Conservation (phyloP, 2,888 invertebrate genomes). For the Amphipyra tragopoginis region DNA sequence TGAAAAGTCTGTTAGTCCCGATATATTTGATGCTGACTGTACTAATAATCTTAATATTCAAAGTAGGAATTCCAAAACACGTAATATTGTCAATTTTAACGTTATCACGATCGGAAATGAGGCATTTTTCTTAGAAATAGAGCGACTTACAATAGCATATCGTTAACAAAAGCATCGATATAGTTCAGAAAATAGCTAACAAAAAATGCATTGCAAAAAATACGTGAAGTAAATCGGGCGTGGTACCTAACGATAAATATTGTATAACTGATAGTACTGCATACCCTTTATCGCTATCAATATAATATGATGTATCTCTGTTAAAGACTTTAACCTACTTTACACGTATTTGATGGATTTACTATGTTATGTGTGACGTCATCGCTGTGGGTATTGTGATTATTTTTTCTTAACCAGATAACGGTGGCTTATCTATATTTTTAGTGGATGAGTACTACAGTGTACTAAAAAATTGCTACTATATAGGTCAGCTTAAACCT, state of each 20-base stretch:
- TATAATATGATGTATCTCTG: conserved; percentile 42
- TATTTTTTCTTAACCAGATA: conserved; percentile 33
- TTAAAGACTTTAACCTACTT: conserved; percentile 46
- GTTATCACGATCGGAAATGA: conserved; percentile 15
- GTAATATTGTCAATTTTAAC: not conserved
- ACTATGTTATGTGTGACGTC: conserved; percentile 35
- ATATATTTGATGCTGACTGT: too few relatives aligned
- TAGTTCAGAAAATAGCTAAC: conserved; percentile 45
- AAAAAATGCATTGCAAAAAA: conserved; percentile 38
- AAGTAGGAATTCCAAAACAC: too few relatives aligned
- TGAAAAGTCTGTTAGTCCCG: too few relatives aligned
- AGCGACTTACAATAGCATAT: conserved; percentile 10
- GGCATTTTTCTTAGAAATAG: conserved; percentile 15
- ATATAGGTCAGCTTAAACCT: not conserved
- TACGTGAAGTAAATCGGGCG: conserved; percentile 7
- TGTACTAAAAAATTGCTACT: conserved; percentile 1
- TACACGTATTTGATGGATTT: conserved; percentile 32
- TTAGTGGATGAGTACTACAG: conserved; percentile 3
- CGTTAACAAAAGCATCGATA: conserved; percentile 18
- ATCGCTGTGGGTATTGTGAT: conserved; percentile 30
- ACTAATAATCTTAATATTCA: too few relatives aligned
- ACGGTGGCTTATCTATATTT: conserved; percentile 26
- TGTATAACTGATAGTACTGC: conserved; percentile 22
- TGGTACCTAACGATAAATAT: conserved; percentile 22
- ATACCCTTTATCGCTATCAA: conserved; percentile 41